These are phyloP conservation scores for Dendrolimus kikuchii DNA, from an alignment of 1,140 invertebrate genomes.

Conservation along the genomic window DNA sequence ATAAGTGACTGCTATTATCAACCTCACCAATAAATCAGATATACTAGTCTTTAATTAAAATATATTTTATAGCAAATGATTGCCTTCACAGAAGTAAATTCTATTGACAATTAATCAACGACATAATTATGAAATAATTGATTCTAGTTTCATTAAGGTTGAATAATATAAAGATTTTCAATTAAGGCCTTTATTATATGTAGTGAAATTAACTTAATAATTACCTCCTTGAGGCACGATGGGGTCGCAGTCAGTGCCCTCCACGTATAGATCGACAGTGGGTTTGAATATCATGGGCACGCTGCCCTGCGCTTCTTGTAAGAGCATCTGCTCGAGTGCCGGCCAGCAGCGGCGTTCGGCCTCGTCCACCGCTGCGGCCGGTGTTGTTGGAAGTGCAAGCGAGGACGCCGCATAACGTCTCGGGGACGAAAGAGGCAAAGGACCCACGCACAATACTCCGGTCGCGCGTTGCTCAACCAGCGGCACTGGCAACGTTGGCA, in stretches of 20 bases:
- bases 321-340: conserved; percentile 85
- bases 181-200: no score
- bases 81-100: no score
- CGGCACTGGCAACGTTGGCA: conserved; percentile 78
- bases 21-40: no score
- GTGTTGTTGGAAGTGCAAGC: conserved; percentile 21
- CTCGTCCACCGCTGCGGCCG: conserved; percentile 18
- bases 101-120: no score
- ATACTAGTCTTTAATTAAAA: no score
- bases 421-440: conserved; percentile 63
- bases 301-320: conserved; percentile 79
- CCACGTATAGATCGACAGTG: conserved; percentile 80
- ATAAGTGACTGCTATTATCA: no score
- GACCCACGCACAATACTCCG: conserved; percentile 76
- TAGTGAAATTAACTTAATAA: neutral
- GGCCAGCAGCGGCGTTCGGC: conserved; percentile 74
- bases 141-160: no score
- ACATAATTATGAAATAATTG: no score
- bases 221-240: conserved; percentile 80
- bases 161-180: no score
- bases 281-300: conserved; percentile 86
- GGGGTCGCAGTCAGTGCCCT: conserved; percentile 78
- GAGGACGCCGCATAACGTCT: conserved; percentile 63
- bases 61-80: no score
- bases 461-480: conserved; percentile 77